Percentiles rank a stretch among this genome's conserved stretches.
Conservation (phyloP, 2,797 vertebrate species). For the Saxicola maurus region DNA sequence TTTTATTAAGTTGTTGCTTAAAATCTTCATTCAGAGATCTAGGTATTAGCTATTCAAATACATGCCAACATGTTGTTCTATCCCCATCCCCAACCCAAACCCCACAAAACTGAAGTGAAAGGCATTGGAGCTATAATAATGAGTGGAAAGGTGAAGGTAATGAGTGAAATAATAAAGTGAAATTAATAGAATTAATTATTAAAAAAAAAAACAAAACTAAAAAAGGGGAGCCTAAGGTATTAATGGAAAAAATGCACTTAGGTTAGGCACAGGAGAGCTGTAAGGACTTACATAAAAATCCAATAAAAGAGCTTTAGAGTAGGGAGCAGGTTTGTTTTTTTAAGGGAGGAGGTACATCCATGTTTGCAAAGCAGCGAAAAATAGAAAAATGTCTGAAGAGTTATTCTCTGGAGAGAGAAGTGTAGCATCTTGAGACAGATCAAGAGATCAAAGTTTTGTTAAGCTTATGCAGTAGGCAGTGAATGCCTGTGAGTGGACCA, state of each 20-base stretch:
- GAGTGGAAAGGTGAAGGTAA: background rate
- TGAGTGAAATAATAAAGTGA: background rate
- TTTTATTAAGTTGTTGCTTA: background rate
- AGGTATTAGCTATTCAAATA: background rate
- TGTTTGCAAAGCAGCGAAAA: background rate
- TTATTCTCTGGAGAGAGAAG: background rate
- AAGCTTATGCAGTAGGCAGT: background rate
- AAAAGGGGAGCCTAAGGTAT: background rate
- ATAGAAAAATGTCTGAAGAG: background rate
- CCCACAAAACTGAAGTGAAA: background rate
- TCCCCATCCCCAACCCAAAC: background rate
- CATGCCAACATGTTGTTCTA: accelerated
- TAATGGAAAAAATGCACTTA: background rate
- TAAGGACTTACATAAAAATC: background rate
- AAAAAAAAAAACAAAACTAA: no score
- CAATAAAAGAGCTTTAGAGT: background rate
- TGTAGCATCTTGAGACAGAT: background rate
- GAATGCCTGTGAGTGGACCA: background rate
- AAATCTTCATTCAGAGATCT: background rate
- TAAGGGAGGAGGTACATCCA: background rate
- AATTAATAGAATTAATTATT: background rate
- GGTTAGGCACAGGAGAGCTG: background rate
- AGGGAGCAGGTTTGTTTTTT: background rate
- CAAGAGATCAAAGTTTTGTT: background rate
- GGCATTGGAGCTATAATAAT: background rate